Conservation (phyloP, 2,888 invertebrate species). For the Diarsia brunnea region DNA sequence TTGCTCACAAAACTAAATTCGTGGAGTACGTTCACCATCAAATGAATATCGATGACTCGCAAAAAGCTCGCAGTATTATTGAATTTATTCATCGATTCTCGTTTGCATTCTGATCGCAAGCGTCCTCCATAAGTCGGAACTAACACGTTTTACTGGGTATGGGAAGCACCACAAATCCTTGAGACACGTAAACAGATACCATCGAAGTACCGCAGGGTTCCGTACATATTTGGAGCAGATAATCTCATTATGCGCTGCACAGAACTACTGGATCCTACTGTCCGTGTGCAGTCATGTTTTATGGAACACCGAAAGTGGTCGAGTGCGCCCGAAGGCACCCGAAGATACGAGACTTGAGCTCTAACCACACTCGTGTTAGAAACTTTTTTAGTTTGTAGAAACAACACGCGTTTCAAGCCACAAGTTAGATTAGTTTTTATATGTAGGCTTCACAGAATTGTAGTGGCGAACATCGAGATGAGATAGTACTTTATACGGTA, state of each 20-base stretch:
- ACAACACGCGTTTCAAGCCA: slow-evolving; percentile 42
- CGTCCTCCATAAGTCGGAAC: slow-evolving; percentile 68
- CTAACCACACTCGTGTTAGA: slow-evolving; percentile 40
- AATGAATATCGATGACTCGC: slow-evolving; percentile 79
- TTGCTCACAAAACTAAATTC: slow-evolving; percentile 61
- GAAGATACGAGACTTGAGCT: slow-evolving; percentile 40
- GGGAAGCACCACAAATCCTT: slow-evolving; percentile 60
- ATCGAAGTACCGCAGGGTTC: slow-evolving; percentile 39
- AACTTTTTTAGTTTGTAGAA: slow-evolving; percentile 56
- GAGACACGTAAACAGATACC: slow-evolving; percentile 65
- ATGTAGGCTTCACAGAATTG: slow-evolving; percentile 26
- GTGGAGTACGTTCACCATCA: slow-evolving; percentile 67
- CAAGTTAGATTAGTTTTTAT: slow-evolving; percentile 63
- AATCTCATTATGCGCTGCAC: slow-evolving; percentile 56
- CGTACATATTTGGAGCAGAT: slow-evolving; percentile 36
- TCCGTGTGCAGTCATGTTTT: slow-evolving; percentile 59
- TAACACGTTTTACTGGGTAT: slow-evolving; percentile 55
- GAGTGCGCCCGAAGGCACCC: slow-evolving; percentile 45
- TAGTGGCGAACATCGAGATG: slow-evolving; percentile 26
- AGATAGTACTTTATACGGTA: slow-evolving; percentile 16
- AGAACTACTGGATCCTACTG: slow-evolving; percentile 34
- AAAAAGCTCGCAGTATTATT: slow-evolving; percentile 71
- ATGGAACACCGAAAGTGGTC: slow-evolving; percentile 48
- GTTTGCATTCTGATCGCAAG: slow-evolving; percentile 76
- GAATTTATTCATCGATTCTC: slow-evolving; percentile 78